A percentile compares a stretch with the other conserved stretches of the same genome.
Evolutionary conservation across 2,888 invertebrate genomes (phyloP).

Genomic region (Metalampra italica): DNA sequence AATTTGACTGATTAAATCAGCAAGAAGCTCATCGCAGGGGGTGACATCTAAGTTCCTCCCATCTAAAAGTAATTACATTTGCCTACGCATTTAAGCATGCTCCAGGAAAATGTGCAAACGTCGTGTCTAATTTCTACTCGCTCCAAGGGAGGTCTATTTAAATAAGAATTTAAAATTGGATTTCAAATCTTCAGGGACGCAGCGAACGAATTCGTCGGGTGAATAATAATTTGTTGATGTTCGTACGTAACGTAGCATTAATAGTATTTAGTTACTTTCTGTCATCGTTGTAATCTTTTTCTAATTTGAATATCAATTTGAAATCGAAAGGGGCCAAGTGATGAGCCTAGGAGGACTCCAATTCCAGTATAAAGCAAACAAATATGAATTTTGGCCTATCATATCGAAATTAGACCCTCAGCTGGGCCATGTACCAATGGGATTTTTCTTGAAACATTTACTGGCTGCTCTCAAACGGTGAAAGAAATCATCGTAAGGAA

Average conservation of each 20-base stretch:
- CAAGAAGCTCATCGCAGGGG: conserved; percentile 22
- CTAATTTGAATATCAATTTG: not conserved
- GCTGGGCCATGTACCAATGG: too few relatives aligned
- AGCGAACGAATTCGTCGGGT: conserved; percentile 16
- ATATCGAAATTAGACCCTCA: too few relatives aligned
- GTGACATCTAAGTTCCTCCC: conserved; percentile 34
- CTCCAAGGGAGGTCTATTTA: conserved; percentile 39
- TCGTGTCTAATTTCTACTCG: conserved; percentile 43
- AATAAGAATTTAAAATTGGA: conserved; percentile 64
- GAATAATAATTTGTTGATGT: conserved; percentile 38
- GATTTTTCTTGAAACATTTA: too few relatives aligned
- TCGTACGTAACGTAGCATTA: conserved; percentile 12
- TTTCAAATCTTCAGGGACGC: conserved; percentile 40
- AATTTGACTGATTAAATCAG: conserved; percentile 53
- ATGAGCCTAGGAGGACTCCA: not conserved
- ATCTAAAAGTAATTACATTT: conserved; percentile 58
- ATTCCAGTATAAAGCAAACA: too few relatives aligned
- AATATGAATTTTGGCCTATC: too few relatives aligned
- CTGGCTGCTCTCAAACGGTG: too few relatives aligned
- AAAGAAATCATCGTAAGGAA: too few relatives aligned
- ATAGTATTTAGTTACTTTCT: conserved; percentile 5
- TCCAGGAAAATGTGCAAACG: conserved; percentile 51
- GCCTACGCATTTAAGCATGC: conserved; percentile 52
- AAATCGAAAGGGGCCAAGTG: not conserved
- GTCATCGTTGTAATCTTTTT: not conserved